Evolutionary conservation across 2,888 invertebrate genomes (phyloP).

Genomic region (Lathronympha strigana): DNA sequence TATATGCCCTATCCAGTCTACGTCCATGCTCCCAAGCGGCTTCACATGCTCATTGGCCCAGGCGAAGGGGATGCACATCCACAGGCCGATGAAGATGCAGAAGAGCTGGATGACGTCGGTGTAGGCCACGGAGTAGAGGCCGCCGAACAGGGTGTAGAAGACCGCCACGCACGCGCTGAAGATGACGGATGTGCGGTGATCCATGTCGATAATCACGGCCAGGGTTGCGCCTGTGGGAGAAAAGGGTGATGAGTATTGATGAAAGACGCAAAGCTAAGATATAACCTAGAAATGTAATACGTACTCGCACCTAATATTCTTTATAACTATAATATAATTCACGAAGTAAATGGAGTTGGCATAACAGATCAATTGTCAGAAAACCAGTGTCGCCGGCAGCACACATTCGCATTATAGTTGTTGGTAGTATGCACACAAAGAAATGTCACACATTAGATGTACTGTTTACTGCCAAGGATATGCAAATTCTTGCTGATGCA

Average conservation of each 20-base stretch:
- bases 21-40: conserved; percentile 91
- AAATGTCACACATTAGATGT: too few species aligned
- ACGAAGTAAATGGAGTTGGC: too few species aligned
- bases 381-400: too few species aligned
- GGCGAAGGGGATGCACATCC: conserved; percentile 99
- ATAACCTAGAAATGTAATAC: too few species aligned
- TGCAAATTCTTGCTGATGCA: too few species aligned
- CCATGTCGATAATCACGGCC: conserved; percentile 98
- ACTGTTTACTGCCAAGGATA: too few species aligned
- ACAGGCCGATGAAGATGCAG: conserved; percentile 98
- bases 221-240: conserved; percentile 92
- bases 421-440: too few species aligned
- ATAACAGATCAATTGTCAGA: too few species aligned
- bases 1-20: conserved; percentile 95
- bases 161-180: conserved; percentile 98
- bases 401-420: too few species aligned
- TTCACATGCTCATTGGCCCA: conserved; percentile 94
- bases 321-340: too few species aligned
- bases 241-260: conserved; percentile 7
- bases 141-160: conserved; percentile 98
- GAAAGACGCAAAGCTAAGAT: too few species aligned
- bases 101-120: conserved; percentile 99
- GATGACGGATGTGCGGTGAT: conserved; percentile 95
- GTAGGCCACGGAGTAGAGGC: conserved; percentile 98
- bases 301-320: too few species aligned